Percentiles rank a stretch among this genome's conserved stretches.
Conservation (phyloP, 1,140 invertebrate genomes). For the Drosophila pseudoobscura region DNA sequence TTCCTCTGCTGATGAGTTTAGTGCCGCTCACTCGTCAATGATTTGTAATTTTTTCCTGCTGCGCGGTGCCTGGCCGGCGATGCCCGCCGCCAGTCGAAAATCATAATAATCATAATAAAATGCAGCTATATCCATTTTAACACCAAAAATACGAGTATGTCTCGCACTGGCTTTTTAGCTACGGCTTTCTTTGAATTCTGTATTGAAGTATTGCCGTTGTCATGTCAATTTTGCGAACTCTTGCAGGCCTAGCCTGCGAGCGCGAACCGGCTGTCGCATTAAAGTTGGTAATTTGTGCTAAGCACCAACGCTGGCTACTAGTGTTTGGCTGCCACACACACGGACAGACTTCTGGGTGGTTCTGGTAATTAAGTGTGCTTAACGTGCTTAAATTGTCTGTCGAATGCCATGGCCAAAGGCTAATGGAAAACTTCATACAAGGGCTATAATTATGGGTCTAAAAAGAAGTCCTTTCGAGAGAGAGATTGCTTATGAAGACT, state of each 20-base stretch:
- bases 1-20: slow-evolving; percentile 70
- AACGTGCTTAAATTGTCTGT: slow-evolving; percentile 65
- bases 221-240: slow-evolving; percentile 63
- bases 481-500: background rate
- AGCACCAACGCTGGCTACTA: slow-evolving; percentile 65
- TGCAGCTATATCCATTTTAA: slow-evolving; percentile 80
- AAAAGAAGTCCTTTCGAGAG: background rate
- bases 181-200: slow-evolving; percentile 11
- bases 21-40: slow-evolving; percentile 70
- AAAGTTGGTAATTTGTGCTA: slow-evolving; percentile 78
- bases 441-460: background rate
- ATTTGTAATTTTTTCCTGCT: slow-evolving; percentile 63
- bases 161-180: slow-evolving; percentile 11
- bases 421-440: slow-evolving; percentile 17
- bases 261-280: slow-evolving; percentile 62
- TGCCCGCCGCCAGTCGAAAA: slow-evolving; percentile 66
- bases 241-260: background rate
- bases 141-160: slow-evolving; percentile 72
- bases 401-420: slow-evolving; percentile 26
- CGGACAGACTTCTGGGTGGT: slow-evolving; percentile 64
- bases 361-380: slow-evolving; percentile 74
- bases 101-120: slow-evolving; percentile 82
- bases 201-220: slow-evolving; percentile 74
- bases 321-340: slow-evolving; percentile 41
- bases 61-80: background rate